Conservation (phyloP, 2,113 vertebrate genomes). For the Sphyrna mokarran region DNA sequence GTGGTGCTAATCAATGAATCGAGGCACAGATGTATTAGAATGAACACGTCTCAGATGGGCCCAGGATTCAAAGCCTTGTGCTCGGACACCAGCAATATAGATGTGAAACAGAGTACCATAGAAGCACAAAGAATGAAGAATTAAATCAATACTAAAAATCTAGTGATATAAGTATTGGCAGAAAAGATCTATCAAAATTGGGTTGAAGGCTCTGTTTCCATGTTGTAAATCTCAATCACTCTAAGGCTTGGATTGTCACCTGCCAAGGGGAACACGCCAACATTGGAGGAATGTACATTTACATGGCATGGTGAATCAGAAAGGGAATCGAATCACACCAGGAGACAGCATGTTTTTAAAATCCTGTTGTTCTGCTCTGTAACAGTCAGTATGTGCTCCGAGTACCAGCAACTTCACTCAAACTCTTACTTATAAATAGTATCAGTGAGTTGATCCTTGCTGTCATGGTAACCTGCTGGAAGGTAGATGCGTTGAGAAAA, state of each 20-base stretch:
- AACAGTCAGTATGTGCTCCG: not conserved
- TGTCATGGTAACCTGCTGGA: conserved; percentile 21
- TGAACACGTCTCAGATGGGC: not conserved
- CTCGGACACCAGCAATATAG: not conserved
- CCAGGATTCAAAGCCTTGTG: not conserved
- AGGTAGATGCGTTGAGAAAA: not conserved
- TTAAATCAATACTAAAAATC: not conserved
- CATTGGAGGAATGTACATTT: not conserved
- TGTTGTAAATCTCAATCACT: no score
- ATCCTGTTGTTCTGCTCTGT: not conserved
- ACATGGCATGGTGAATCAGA: not conserved
- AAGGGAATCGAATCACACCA: not conserved
- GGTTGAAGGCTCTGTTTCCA: no score
- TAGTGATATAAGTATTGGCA: not conserved
- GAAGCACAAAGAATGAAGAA: not conserved
- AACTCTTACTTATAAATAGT: conserved; percentile 28
- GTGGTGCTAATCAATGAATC: not conserved
- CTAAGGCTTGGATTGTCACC: not conserved
- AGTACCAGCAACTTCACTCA: not conserved
- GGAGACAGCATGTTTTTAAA: not conserved
- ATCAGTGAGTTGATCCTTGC: not conserved
- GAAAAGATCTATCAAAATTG: no score
- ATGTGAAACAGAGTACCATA: not conserved
- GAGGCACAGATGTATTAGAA: not conserved
- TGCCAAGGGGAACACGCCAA: not conserved